Evolutionary conservation across 2,888 invertebrate genomes (phyloP).

Genomic region (Amphiduros pacificus): DNA sequence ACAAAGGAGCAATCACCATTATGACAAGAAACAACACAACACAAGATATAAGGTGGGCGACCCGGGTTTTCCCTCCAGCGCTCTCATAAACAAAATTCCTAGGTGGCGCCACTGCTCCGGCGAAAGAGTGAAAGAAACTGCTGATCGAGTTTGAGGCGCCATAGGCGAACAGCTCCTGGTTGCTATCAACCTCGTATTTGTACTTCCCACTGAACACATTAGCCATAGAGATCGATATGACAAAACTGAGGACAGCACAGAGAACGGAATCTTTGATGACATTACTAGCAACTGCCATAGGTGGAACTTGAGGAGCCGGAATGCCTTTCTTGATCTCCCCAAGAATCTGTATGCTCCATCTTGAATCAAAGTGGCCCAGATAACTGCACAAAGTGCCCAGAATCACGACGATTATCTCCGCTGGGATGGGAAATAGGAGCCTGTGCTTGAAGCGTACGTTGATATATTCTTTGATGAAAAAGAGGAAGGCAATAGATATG

Average conservation of each 20-base stretch:
- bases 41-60: conserved; percentile 47
- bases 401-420: conserved; percentile 54
- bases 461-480: conserved; percentile 61
- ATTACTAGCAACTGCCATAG: conserved; percentile 28
- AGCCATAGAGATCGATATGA: conserved; percentile 33
- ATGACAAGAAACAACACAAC: conserved; percentile 50
- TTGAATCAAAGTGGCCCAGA: not conserved
- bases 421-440: conserved; percentile 71
- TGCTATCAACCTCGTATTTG: conserved; percentile 32
- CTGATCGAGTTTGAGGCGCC: conserved; percentile 56
- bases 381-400: conserved; percentile 30
- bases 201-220: conserved; percentile 33
- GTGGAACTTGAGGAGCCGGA: conserved; percentile 46
- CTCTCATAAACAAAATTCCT: conserved; percentile 49
- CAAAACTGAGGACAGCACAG: conserved; percentile 33
- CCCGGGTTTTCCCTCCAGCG: conserved; percentile 49
- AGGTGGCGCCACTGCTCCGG: conserved; percentile 58
- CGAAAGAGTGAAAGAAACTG: conserved; percentile 60
- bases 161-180: conserved; percentile 57
- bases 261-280: conserved; percentile 3
- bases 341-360: not conserved
- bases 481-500: conserved; percentile 67
- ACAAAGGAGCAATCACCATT: conserved; percentile 48
- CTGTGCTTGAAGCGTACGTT: conserved; percentile 44
- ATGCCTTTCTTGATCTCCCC: conserved; percentile 45